Evolutionary conservation across 2,113 vertebrate species (phyloP).

Genomic region (Carettochelys insculpta): DNA sequence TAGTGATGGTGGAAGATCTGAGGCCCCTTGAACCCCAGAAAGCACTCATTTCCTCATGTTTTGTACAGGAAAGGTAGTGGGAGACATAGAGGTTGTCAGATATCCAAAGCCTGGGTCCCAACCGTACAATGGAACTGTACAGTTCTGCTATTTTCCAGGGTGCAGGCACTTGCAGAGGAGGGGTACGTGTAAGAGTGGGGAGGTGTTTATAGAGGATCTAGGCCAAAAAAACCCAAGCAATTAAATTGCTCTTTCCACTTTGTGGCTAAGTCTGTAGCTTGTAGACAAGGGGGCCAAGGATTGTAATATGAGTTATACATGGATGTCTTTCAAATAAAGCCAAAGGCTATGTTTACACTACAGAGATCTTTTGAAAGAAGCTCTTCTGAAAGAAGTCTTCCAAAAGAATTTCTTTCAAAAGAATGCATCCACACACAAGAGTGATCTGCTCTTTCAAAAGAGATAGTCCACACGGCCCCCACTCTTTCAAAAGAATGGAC

Average conservation of each 20-base stretch:
- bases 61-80: background rate
- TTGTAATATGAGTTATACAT: background rate
- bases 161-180: background rate
- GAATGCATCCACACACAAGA: no score
- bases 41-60: background rate
- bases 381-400: no score
- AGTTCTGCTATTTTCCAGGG: background rate
- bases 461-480: no score
- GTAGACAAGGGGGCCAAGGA: slow-evolving; percentile 3
- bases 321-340: slow-evolving; percentile 20
- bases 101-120: background rate
- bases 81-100: background rate
- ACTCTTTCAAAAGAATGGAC: no score
- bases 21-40: background rate
- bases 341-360: background rate
- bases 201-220: background rate
- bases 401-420: no score
- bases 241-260: slow-evolving; percentile 18
- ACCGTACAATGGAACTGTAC: background rate
- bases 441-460: no score
- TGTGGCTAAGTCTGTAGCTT: slow-evolving; percentile 37
- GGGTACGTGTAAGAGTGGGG: background rate
- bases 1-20: background rate
- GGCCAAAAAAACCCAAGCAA: slow-evolving; percentile 10
- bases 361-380: no score